Percentiles rank a stretch among this genome's conserved stretches.
These are phyloP conservation scores for Ammodytes dubius DNA, from an alignment of 2,113 vertebrate genomes.

Conservation along the genomic window DNA sequence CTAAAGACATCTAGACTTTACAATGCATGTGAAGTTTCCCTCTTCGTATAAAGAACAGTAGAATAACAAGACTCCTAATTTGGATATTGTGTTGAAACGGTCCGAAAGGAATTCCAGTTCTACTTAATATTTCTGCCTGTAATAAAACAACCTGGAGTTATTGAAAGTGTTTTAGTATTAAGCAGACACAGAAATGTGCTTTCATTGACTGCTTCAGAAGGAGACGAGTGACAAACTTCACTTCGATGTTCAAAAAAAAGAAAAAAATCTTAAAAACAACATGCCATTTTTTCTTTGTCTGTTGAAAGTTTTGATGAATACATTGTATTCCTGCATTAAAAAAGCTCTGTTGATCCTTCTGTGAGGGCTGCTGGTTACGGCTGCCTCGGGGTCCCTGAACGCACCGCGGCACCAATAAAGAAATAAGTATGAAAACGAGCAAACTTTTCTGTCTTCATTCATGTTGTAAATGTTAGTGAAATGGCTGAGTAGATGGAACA, in stretches of 20 bases:
- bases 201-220: constrained; percentile 11
- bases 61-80: neutral
- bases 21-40: neutral
- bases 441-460: neutral
- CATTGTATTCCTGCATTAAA: constrained; percentile 41
- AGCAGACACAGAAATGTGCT: constrained; percentile 26
- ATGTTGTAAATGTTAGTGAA: neutral
- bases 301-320: constrained; percentile 45
- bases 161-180: constrained; percentile 21
- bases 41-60: neutral
- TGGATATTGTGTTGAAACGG: neutral
- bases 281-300: constrained; percentile 15
- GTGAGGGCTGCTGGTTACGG: constrained; percentile 51
- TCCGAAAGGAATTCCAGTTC: neutral
- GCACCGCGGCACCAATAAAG: constrained; percentile 57
- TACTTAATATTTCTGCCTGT: neutral
- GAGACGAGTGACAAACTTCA: constrained; percentile 26
- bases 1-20: neutral
- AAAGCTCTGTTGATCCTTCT: constrained; percentile 77
- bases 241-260: constrained; percentile 30
- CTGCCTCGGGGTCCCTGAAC: constrained; percentile 54
- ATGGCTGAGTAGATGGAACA: neutral
- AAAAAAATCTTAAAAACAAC: neutral
- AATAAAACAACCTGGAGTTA: constrained; percentile 30
- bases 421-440: constrained; percentile 20